Percentiles rank a stretch among this genome's conserved stretches.
Conservation (phyloP, 1,140 invertebrate genomes). For the Carposina sasakii region DNA sequence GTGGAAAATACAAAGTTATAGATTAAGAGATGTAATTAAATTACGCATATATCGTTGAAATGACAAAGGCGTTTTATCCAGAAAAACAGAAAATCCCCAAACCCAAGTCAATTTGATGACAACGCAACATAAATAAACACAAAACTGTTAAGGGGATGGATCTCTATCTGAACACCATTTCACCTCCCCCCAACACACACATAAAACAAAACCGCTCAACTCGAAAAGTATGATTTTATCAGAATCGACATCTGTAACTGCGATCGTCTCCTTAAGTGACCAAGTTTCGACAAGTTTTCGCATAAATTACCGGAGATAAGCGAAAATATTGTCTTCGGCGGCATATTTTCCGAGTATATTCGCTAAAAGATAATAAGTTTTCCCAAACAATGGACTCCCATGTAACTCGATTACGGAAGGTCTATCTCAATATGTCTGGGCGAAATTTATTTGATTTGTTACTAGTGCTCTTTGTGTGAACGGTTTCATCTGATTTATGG, state of each 20-base stretch:
- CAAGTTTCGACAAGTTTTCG: slow-evolving; percentile 44
- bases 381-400: slow-evolving; percentile 40
- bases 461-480: too few relatives aligned
- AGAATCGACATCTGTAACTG: slow-evolving; percentile 45
- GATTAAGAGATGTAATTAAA: too few relatives aligned
- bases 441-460: not conserved
- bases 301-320: slow-evolving; percentile 56
- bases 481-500: too few relatives aligned
- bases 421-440: slow-evolving; percentile 19
- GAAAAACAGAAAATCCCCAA: too few relatives aligned
- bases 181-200: too few relatives aligned
- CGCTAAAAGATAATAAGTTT: slow-evolving; percentile 42
- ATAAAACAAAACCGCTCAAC: not conserved
- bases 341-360: slow-evolving; percentile 49
- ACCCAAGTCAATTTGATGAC: too few relatives aligned
- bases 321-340: slow-evolving; percentile 59
- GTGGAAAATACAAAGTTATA: too few relatives aligned
- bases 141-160: not conserved
- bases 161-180: not conserved
- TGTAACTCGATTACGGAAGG: slow-evolving; percentile 19
- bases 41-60: too few relatives aligned
- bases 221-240: slow-evolving; percentile 34
- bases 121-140: too few relatives aligned
- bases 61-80: too few relatives aligned
- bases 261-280: slow-evolving; percentile 39